Percentiles rank a stretch among this genome's conserved stretches.
Evolutionary conservation across 2,888 invertebrate species (phyloP).

Genomic region (Iphiclides podalirius): DNA sequence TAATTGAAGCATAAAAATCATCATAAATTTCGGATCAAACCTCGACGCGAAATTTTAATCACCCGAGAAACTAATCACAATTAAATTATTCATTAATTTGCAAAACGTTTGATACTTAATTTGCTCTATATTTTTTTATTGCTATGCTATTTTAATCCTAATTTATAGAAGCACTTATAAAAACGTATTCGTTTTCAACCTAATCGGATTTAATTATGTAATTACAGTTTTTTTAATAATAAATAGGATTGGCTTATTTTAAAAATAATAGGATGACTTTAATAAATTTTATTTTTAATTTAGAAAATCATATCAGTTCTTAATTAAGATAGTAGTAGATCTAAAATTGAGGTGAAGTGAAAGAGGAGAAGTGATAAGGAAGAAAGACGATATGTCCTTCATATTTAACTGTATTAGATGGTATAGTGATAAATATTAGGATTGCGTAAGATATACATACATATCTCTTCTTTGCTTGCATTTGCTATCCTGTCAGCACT

Average conservation of each 20-base stretch:
- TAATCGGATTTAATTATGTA: slow-evolving; percentile 4
- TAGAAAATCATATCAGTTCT: no score
- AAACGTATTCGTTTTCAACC: neutral
- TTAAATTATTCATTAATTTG: slow-evolving; percentile 43
- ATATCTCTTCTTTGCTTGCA: no score
- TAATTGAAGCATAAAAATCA: no score
- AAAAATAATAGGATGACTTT: neutral
- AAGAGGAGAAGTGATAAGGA: no score
- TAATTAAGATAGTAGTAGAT: no score
- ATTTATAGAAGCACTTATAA: slow-evolving; percentile 12
- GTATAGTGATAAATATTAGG: no score
- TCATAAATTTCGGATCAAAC: neutral
- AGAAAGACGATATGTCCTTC: no score
- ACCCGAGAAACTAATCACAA: slow-evolving; percentile 35
- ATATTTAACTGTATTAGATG: no score
- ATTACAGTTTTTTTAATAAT: slow-evolving; percentile 1
- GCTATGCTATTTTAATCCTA: neutral
- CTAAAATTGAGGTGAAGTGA: no score
- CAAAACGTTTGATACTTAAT: slow-evolving; percentile 9
- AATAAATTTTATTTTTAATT: neutral
- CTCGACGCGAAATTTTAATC: slow-evolving; percentile 32
- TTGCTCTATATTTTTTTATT: slow-evolving; percentile 18
- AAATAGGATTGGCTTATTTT: neutral
- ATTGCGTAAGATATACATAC: no score
- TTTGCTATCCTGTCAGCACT: no score